Base-by-base conservation (phyloP, 1,140 invertebrate species). In the Diprion similis region DNA sequence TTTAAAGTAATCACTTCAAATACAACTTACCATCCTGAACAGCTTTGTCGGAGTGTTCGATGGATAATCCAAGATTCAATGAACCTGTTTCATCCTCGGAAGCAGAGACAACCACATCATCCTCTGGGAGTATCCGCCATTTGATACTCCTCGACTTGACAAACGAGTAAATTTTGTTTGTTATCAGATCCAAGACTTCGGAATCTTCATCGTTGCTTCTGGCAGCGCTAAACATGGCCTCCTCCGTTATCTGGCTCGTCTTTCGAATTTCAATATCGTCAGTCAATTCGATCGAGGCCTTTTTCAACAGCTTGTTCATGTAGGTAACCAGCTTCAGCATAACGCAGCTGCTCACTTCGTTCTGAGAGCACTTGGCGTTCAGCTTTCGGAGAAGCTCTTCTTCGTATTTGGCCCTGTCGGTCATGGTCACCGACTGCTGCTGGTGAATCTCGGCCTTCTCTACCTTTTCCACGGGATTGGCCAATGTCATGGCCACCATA, bases 241-340 rank as follows among this genome's bases (percentile, higher is more conserved):
- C 86, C 59, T 88, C 87, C 0, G 84, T 83, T 0, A 81, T 80
- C 65, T 86, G 86, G 68, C 91, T 91, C n/a, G 92, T 93, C 83
- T 95, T 92, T 9, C 92, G 91, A 68, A 96, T 93, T 83, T 94
- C 92, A 66, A 95, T 88, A 76, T 93, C 93, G 45, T 95, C 94
- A 37, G 92, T 91, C 7, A 94, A 81, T 79, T 94, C 93, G 77
- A 95, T 90, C 67, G 92, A 91, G 0, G 93, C 92, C 73, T 95
- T 96, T 82, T 95, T 94, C 81, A 95, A 86, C 79, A 95, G 89
- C 69, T 92, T 89, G 85, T 96, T 95, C 88, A 95, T 94, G 80
- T 95, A 95, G 1, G 92, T 93, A 6, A 95, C 92, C 73, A 95
- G 82, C 84, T 95, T 95, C 6, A 94, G 86, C 89, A 95, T 94